A percentile compares a stretch with the other conserved stretches of the same genome.
These are phyloP conservation scores for Drosophila virilis DNA, from an alignment of 1,140 invertebrate species.

Conservation along the genomic window DNA sequence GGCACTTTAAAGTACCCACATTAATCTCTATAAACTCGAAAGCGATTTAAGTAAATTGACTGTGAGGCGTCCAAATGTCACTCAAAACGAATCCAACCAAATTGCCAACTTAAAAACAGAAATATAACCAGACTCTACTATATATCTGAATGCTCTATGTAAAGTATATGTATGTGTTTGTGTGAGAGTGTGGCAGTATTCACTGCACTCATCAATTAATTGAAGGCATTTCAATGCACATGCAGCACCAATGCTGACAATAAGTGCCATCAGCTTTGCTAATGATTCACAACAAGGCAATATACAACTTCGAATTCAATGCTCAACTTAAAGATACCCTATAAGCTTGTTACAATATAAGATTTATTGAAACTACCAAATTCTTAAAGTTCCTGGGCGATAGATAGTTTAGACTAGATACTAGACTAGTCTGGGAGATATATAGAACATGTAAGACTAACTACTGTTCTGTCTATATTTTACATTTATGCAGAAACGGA, in stretches of 20 bases:
- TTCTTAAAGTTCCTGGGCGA: too few relatives aligned
- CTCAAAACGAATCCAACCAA: neutral
- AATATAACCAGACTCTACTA: neutral
- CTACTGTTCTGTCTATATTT: too few relatives aligned
- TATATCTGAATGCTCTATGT: neutral
- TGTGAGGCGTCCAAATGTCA: conserved; percentile 7
- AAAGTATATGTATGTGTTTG: neutral
- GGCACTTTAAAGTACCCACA: conserved; percentile 31
- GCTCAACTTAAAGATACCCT: neutral
- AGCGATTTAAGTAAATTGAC: conserved; percentile 72
- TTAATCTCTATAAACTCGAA: conserved; percentile 49
- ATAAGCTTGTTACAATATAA: neutral
- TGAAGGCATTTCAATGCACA: conserved; percentile 56
- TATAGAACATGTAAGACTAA: too few relatives aligned
- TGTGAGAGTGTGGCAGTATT: neutral
- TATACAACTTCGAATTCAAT: neutral
- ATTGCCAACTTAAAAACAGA: neutral
- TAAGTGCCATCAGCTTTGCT: conserved; percentile 50
- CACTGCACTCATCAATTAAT: conserved; percentile 56
- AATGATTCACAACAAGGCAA: conserved; percentile 49
- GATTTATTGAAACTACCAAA: too few relatives aligned
- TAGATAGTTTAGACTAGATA: too few relatives aligned
- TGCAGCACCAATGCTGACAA: conserved; percentile 26
- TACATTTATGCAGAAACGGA: too few relatives aligned
- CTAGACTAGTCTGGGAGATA: too few relatives aligned